Base-by-base conservation (phyloP, 30 jellyfish, hydroid and myxozoan species). In the Turritopsis dohrnii region DNA sequence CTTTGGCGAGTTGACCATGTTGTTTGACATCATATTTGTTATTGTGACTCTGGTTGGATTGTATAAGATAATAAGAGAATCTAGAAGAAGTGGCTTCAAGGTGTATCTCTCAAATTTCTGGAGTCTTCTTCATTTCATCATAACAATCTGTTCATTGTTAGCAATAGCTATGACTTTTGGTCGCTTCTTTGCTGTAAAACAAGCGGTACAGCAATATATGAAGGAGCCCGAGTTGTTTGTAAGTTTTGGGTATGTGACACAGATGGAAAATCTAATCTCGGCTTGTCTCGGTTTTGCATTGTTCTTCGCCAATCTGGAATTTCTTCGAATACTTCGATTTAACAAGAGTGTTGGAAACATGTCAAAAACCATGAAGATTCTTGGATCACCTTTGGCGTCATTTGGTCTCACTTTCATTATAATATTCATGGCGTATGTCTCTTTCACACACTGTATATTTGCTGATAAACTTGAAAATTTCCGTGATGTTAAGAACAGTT, bases 101-200 rank as follows among this genome's bases (percentile, higher is more conserved):
- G 71, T 23, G 29, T 93, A 93, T 84, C 41, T 93, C 16, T 75
- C 52, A 53, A 83, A 86, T 71, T 77, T 92, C 71, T 93, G 98
- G 98, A 84, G 88, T 54, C 22, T 77, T 72, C 74, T 93, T 65
- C 96, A 93, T 77, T 79, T 84, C 19, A 79, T 93, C 74, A 96
- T 93, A 83, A 93, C 98, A 9, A 29, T 79, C 76, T 83, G 91
- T 73, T 88, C 98, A 52, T 79, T 88, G 60, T 74, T 87, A 79
- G 94, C 98, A 9, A 88, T 88, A 41, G 87, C 87, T 0, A 74
- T 88, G n/a, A 90, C 88, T 13, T 66, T 89, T 66, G 96, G 96
- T 24, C 96, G 98, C 52, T 86, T 85, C 65, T 89, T 93, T 27
- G 96, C 96, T 3, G 98, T 88, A 80, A 93, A 83, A 90, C 71